Conservation (phyloP, 2,888 invertebrate species). For the Plusia festucae region DNA sequence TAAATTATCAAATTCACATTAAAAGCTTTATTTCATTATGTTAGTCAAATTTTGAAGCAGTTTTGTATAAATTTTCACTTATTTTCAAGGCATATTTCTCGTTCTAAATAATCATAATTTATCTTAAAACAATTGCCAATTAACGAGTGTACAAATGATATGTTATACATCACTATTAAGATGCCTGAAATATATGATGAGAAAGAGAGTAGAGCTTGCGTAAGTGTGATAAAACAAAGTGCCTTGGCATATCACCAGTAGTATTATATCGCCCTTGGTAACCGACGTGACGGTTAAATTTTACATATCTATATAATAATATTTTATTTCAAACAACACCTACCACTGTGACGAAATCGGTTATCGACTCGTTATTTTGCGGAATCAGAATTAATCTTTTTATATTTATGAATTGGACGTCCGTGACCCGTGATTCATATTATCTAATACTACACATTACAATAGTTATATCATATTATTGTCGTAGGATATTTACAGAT, state of each 20-base stretch:
- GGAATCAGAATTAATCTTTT: not conserved
- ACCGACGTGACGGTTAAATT: slow-evolving; percentile 38
- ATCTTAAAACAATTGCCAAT: slow-evolving; percentile 1
- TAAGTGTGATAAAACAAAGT: slow-evolving; percentile 43
- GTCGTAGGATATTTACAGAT: not conserved
- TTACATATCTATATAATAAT: slow-evolving; percentile 28
- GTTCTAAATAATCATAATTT: not conserved
- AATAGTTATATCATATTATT: slow-evolving; percentile 1
- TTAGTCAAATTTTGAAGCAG: too few relatives aligned
- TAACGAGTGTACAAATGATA: not conserved
- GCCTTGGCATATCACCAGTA: slow-evolving; percentile 58
- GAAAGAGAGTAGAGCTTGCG: slow-evolving; percentile 30
- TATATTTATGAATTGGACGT: not conserved
- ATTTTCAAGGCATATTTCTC: not conserved
- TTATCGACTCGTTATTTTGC: slow-evolving; percentile 16
- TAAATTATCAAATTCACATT: too few relatives aligned
- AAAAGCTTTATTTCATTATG: too few relatives aligned
- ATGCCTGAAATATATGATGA: slow-evolving; percentile 11
- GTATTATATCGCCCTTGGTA: slow-evolving; percentile 53
- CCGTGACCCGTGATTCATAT: not conserved
- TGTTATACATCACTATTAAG: not conserved
- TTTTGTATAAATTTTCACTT: too few relatives aligned
- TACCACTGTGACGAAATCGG: slow-evolving; percentile 32
- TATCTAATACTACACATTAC: slow-evolving; percentile 5
- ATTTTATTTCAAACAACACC: slow-evolving; percentile 13